Conservation (phyloP, 2,888 invertebrate species). For the Tiliacea aurago region DNA sequence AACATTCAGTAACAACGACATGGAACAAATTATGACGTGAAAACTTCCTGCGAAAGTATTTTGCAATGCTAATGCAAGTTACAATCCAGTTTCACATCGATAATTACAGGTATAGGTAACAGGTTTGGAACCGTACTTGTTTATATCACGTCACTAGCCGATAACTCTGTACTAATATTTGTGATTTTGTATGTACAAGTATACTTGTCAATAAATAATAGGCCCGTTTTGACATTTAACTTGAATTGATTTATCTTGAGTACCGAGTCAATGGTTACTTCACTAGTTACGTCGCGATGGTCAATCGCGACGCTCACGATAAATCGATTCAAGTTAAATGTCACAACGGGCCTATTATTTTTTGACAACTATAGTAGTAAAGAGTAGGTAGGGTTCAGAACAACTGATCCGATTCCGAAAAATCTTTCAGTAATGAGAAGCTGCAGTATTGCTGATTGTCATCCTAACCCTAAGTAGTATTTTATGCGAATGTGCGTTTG, state of each 20-base stretch:
- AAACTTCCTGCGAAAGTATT: constrained; percentile 53
- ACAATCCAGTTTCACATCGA: constrained; percentile 51
- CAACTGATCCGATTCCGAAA: neutral
- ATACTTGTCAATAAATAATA: too few species aligned
- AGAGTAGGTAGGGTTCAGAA: neutral
- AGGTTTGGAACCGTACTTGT: constrained; percentile 39
- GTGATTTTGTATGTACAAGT: neutral
- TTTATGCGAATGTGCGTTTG: too few species aligned
- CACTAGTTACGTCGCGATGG: too few species aligned
- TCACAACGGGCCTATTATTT: too few species aligned
- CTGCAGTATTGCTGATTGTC: neutral
- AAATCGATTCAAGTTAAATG: too few species aligned
- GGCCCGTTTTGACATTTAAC: too few species aligned
- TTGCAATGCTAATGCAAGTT: constrained; percentile 47
- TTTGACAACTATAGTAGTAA: too few species aligned
- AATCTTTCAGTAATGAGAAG: neutral
- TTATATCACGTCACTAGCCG: constrained; percentile 26
- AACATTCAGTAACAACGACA: constrained; percentile 29
- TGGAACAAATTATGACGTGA: constrained; percentile 41
- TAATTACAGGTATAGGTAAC: constrained; percentile 34
- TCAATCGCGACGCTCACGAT: too few species aligned
- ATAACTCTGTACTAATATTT: neutral
- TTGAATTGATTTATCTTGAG: too few species aligned
- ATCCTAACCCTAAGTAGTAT: too few species aligned
- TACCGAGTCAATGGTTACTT: too few species aligned